Conservation (phyloP, 2,113 vertebrate genomes). For the Cyanocitta stelleri region DNA sequence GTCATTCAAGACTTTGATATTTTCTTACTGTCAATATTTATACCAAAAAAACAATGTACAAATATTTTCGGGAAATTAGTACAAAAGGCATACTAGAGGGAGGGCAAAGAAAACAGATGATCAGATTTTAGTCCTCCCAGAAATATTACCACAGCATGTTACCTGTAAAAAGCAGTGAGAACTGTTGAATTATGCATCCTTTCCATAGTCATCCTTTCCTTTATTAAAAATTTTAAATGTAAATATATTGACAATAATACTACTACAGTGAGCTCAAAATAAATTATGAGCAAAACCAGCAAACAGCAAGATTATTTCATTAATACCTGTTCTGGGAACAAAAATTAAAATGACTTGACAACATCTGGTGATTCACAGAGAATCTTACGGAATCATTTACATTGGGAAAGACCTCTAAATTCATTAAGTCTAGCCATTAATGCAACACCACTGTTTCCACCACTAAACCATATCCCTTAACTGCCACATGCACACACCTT, state of each 20-base stretch:
- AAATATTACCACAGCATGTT: neutral
- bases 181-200: neutral
- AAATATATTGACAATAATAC: neutral
- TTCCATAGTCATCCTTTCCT: neutral
- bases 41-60: neutral
- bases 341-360: neutral
- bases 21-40: neutral
- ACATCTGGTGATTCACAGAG: neutral
- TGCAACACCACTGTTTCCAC: rapidly evolving
- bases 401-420: neutral
- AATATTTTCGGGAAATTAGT: neutral
- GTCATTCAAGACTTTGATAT: neutral
- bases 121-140: neutral
- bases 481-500: neutral
- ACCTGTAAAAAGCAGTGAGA: neutral
- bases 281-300: neutral
- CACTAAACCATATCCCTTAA: neutral
- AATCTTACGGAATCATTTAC: neutral
- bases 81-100: neutral
- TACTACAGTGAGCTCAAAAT: neutral
- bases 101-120: neutral
- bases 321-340: neutral
- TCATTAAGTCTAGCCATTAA: neutral
- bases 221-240: neutral
- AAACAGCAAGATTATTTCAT: neutral